Conservation (phyloP, 1,140 invertebrate genomes). For the Neodiprion virginianus region DNA sequence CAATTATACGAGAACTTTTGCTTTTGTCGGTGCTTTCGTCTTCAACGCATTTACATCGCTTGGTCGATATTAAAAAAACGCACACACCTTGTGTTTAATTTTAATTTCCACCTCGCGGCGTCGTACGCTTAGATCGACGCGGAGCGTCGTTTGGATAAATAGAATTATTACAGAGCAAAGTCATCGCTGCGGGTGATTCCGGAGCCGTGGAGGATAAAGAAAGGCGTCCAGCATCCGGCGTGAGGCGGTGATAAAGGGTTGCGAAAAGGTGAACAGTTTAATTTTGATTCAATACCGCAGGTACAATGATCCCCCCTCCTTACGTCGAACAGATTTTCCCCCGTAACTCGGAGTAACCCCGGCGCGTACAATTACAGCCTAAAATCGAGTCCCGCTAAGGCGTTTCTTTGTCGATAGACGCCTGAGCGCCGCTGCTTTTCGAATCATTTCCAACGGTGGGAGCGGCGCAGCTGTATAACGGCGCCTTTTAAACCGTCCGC, state of each 20-base stretch:
- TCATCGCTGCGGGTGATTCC: background rate
- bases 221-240: no score
- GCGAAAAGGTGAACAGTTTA: conserved; percentile 1
- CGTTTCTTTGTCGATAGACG: background rate
- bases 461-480: conserved; percentile 2
- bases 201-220: background rate
- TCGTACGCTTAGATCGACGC: no score
- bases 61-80: no score
- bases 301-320: background rate
- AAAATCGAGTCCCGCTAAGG: conserved; percentile 4
- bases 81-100: no score
- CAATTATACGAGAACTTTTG: no score
- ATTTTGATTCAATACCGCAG: background rate
- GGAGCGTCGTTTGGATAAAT: background rate
- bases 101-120: no score
- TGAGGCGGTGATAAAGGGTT: no score
- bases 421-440: background rate
- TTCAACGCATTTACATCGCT: no score
- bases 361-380: background rate
- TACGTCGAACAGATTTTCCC: background rate
- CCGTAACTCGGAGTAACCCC: background rate
- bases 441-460: background rate
- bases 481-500: background rate
- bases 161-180: background rate
- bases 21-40: no score